phyloP scores from a whole-genome alignment of 2,888 invertebrate genomes.

The Parnassius orleans region DNA sequence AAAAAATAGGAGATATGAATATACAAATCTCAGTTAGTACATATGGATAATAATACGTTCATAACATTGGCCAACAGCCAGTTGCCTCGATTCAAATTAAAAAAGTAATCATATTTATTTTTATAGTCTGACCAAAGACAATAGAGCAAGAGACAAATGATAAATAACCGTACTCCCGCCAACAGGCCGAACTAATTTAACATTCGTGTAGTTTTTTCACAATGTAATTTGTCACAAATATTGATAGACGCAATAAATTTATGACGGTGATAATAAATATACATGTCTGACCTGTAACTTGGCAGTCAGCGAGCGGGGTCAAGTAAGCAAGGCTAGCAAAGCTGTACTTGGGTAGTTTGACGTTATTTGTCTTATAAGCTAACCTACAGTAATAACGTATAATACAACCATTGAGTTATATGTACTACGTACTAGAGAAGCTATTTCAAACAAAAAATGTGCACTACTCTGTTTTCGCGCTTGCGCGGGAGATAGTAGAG shows the following conservation, averaged over 20 bases:
- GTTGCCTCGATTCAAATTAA: conserved; percentile 4
- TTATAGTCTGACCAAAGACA: conserved; percentile 19
- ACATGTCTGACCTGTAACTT: conserved; percentile 30
- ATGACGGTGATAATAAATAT: conserved; percentile 26
- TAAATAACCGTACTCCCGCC: conserved; percentile 25
- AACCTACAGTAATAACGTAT: not conserved
- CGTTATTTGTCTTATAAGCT: conserved; percentile 24
- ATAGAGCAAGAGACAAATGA: conserved; percentile 22
- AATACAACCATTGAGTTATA: too few species aligned
- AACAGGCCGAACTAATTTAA: conserved; percentile 27
- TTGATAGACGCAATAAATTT: conserved; percentile 32
- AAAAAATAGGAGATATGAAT: too few species aligned
- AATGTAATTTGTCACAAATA: conserved; percentile 32
- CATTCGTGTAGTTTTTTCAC: conserved; percentile 29
- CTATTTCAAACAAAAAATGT: too few species aligned
- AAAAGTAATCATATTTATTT: conserved; percentile 13
- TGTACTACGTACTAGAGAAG: too few species aligned
- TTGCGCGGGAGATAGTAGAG: too few species aligned
- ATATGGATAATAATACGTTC: not conserved
- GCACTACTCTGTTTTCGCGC: too few species aligned
- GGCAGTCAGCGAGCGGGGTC: conserved; percentile 36
- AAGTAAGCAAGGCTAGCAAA: conserved; percentile 43
- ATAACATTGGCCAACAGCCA: not conserved
- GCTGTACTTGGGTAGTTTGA: conserved; percentile 46
- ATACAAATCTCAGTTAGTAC: too few species aligned